A percentile compares a stretch with the other conserved stretches of the same genome.
These are phyloP conservation scores for Zootoca vivipara DNA, from an alignment of 2,113 vertebrate species.

Conservation along the genomic window DNA sequence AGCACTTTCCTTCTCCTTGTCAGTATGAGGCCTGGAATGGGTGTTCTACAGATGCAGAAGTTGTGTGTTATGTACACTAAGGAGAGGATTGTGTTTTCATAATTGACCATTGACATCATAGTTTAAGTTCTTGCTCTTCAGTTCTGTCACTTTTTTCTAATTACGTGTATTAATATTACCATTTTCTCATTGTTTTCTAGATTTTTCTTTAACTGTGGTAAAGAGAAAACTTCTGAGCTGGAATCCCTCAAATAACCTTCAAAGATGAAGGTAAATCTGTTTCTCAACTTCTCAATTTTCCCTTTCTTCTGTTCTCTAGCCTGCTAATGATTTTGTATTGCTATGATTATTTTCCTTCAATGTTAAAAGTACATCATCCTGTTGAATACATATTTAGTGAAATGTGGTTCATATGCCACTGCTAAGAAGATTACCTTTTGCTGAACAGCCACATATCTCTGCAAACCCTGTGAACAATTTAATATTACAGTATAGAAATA, in stretches of 20 bases:
- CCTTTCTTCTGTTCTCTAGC: neutral
- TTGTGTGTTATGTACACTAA: neutral
- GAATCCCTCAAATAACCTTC: constrained; percentile 88
- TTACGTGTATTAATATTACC: neutral
- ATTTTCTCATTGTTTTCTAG: constrained; percentile 54
- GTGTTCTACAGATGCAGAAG: neutral
- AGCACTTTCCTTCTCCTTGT: neutral
- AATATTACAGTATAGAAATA: neutral
- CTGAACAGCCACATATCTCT: neutral
- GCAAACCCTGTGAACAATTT: neutral
- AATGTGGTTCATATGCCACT: neutral
- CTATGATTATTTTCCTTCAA: neutral
- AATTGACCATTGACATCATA: neutral
- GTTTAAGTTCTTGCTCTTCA: neutral
- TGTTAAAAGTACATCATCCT: neutral
- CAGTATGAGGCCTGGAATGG: neutral
- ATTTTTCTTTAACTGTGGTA: constrained; percentile 44
- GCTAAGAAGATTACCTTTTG: neutral
- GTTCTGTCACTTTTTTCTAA: neutral
- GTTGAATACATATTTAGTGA: neutral
- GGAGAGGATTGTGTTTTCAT: neutral
- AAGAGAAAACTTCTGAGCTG: constrained; percentile 83
- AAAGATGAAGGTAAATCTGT: constrained; percentile 93
- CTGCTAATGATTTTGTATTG: neutral
- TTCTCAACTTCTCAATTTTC: neutral